phyloP scores from a whole-genome alignment of 2,113 vertebrate species.

The Semnornis frantzii region DNA sequence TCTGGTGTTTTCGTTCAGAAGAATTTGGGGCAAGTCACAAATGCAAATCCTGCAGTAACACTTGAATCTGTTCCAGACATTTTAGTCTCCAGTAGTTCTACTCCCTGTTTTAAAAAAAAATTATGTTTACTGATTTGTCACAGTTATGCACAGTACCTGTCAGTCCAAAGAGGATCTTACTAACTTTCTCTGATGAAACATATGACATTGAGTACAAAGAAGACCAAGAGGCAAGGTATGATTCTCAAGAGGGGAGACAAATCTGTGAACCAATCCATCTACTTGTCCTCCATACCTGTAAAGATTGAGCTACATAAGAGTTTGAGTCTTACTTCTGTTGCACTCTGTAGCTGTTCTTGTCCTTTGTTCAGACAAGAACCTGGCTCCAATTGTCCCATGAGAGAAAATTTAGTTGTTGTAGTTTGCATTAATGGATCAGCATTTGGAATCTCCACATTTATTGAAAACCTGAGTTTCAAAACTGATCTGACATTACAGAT shows the following conservation, averaged over 20 bases:
- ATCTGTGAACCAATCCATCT: not conserved
- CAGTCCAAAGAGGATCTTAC: not conserved
- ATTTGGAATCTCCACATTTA: not conserved
- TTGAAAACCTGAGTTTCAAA: not conserved
- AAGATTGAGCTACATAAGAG: not conserved
- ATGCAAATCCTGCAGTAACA: conserved; percentile 1
- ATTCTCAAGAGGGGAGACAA: not conserved
- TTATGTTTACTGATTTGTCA: not conserved
- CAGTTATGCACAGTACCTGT: not conserved
- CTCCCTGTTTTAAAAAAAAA: not conserved
- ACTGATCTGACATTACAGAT: not conserved
- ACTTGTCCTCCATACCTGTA: not conserved
- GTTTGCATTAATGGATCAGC: not conserved
- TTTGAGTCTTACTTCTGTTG: not conserved
- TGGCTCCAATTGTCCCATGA: not conserved
- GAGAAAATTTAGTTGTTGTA: not conserved
- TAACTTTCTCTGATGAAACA: not conserved
- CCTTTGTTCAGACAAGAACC: not conserved
- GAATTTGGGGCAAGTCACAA: conserved; percentile 31
- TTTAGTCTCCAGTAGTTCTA: not conserved
- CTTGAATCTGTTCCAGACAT: conserved; percentile 4
- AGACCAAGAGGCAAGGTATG: not conserved
- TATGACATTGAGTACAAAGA: not conserved
- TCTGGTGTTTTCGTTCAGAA: conserved; percentile 5
- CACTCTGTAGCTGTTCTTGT: not conserved